A percentile compares a stretch with the other conserved stretches of the same genome.
phyloP scores from a whole-genome alignment of 2,113 vertebrate species.

The Rousettus leschenaultii region DNA sequence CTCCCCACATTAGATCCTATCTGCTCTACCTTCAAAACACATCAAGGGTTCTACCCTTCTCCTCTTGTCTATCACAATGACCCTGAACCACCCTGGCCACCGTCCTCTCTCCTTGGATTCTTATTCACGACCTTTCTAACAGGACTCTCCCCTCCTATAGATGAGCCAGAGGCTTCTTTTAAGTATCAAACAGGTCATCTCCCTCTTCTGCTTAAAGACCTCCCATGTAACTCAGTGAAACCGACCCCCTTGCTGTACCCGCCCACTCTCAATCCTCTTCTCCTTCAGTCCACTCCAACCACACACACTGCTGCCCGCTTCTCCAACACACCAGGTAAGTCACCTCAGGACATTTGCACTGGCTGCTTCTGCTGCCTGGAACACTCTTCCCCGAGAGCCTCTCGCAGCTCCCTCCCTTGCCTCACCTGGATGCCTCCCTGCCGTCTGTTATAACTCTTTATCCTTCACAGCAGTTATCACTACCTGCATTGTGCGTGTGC shows the following conservation, averaged over 20 bases:
- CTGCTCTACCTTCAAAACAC: neutral
- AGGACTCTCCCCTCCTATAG: neutral
- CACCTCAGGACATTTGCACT: neutral
- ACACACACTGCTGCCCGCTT: neutral
- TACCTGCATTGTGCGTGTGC: neutral
- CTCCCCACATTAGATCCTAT: accelerated
- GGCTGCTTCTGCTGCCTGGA: neutral
- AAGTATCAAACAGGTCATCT: neutral
- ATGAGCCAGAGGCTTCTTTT: neutral
- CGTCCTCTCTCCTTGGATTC: neutral
- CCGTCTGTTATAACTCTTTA: no score
- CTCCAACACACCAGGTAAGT: neutral
- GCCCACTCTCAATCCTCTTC: neutral
- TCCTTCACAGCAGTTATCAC: neutral
- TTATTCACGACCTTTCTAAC: neutral
- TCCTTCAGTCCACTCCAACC: neutral
- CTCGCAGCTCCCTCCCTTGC: neutral
- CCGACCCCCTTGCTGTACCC: neutral
- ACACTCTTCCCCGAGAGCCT: no score
- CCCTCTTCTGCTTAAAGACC: neutral
- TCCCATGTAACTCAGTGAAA: neutral
- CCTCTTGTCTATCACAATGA: neutral
- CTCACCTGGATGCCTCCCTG: neutral
- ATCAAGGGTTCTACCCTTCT: neutral
- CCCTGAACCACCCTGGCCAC: neutral